Conservation (phyloP, 2,797 vertebrate species). For the Mormyrus proboscirostris region DNA sequence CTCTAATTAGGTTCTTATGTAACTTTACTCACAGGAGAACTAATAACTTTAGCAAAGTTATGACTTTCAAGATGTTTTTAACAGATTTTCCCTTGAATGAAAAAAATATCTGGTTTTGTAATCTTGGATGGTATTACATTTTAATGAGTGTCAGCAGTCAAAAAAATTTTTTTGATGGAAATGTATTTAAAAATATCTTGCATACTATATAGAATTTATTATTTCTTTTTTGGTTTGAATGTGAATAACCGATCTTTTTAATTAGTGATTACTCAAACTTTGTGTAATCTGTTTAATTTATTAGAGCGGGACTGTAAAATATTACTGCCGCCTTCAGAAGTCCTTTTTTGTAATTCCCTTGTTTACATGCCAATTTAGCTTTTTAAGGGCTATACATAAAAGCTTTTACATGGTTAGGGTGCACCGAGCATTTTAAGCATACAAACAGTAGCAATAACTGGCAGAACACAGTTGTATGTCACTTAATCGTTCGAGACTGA, state of each 20-base stretch:
- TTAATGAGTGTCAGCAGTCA: background rate
- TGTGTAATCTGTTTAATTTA: slow-evolving; percentile 20
- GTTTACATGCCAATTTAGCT: slow-evolving; percentile 14
- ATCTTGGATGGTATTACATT: background rate
- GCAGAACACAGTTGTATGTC: slow-evolving; percentile 16
- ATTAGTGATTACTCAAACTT: background rate
- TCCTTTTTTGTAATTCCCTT: background rate
- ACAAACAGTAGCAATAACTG: slow-evolving; percentile 60
- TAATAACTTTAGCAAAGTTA: background rate
- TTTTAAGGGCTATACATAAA: slow-evolving; percentile 59
- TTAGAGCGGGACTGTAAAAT: background rate
- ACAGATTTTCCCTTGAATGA: background rate
- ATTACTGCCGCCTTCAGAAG: slow-evolving; percentile 10
- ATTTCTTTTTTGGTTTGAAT: background rate
- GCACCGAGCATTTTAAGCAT: slow-evolving; percentile 24
- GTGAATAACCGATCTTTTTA: background rate
- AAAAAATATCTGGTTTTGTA: slow-evolving; percentile 12
- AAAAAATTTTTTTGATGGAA: background rate
- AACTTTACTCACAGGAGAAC: slow-evolving; percentile 5
- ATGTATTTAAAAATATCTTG: background rate
- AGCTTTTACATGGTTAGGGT: slow-evolving; percentile 31
- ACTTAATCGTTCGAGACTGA: slow-evolving; percentile 47
- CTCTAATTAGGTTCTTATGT: slow-evolving; percentile 10
- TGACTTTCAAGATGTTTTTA: slow-evolving; percentile 3
- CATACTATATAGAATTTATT: background rate